A percentile compares a stretch with the other conserved stretches of the same genome.
These are phyloP conservation scores for Yponomeuta sedellus DNA, from an alignment of 2,888 invertebrate species.

Conservation along the genomic window DNA sequence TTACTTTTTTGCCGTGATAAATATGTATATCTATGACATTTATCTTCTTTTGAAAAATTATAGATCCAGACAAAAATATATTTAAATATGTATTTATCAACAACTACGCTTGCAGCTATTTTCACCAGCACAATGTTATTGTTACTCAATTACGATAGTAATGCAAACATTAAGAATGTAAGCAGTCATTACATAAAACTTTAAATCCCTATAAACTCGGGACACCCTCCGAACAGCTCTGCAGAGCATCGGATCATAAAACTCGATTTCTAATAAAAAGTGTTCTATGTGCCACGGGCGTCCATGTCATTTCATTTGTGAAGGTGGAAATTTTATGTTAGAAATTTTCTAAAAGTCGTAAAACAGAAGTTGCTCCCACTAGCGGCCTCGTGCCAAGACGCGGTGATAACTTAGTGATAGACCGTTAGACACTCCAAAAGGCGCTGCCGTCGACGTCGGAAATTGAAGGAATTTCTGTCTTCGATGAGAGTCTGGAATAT, in stretches of 20 bases:
- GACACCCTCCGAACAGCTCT: neutral
- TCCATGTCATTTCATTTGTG: slow-evolving; percentile 1
- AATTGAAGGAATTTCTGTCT: neutral
- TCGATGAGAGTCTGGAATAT: neutral
- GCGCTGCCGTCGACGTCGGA: neutral
- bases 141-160: neutral
- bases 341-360: slow-evolving; percentile 4
- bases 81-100: no score
- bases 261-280: neutral
- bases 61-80: no score
- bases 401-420: slow-evolving; percentile 1
- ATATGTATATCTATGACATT: no score
- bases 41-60: no score
- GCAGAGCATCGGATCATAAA: neutral
- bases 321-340: slow-evolving; percentile 7
- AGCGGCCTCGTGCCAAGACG: neutral
- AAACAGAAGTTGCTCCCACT: neutral
- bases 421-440: neutral
- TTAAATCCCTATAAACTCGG: neutral
- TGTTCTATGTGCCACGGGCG: slow-evolving; percentile 3
- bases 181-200: neutral
- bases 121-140: neutral
- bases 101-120: no score
- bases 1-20: no score
- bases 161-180: neutral